These are phyloP conservation scores for Lasioglossum zephyrum DNA, from an alignment of 2,888 invertebrate genomes.

Conservation along the genomic window DNA sequence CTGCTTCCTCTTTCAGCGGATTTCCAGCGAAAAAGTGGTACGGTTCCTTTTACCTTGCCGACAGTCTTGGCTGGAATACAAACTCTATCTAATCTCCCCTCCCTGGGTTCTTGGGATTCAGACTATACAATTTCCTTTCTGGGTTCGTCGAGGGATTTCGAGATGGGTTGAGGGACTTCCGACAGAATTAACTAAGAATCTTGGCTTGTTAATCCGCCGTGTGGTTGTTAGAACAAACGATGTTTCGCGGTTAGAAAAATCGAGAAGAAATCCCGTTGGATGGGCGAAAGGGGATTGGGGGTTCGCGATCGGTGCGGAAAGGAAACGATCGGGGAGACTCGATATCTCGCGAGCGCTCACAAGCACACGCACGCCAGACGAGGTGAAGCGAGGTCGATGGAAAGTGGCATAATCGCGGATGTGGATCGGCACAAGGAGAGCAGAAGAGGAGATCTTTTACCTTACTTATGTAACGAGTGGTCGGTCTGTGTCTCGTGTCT, in stretches of 20 bases:
- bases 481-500: constrained; percentile 77
- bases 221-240: not conserved
- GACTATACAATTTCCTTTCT: constrained; percentile 24
- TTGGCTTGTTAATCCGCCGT: not conserved
- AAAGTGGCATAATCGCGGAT: constrained; percentile 82
- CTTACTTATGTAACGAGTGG: constrained; percentile 81
- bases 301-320: constrained; percentile 10
- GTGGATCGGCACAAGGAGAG: constrained; percentile 79
- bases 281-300: not conserved
- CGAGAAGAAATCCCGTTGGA: not conserved
- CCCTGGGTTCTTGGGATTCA: not conserved
- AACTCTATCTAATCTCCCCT: constrained; percentile 22
- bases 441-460: constrained; percentile 79
- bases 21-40: constrained; percentile 33
- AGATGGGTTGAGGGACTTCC: not conserved
- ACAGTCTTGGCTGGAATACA: constrained; percentile 16
- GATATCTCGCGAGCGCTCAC: not conserved
- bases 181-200: constrained; percentile 3
- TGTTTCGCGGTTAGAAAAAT: not conserved
- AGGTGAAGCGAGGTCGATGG: constrained; percentile 78
- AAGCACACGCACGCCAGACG: constrained; percentile 46
- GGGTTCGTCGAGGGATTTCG: not conserved
- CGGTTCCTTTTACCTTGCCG: constrained; percentile 18
- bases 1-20: constrained; percentile 19
- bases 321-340: constrained; percentile 23